These are phyloP conservation scores for Chanos chanos DNA, from an alignment of 2,797 vertebrate species.

Conservation along the genomic window DNA sequence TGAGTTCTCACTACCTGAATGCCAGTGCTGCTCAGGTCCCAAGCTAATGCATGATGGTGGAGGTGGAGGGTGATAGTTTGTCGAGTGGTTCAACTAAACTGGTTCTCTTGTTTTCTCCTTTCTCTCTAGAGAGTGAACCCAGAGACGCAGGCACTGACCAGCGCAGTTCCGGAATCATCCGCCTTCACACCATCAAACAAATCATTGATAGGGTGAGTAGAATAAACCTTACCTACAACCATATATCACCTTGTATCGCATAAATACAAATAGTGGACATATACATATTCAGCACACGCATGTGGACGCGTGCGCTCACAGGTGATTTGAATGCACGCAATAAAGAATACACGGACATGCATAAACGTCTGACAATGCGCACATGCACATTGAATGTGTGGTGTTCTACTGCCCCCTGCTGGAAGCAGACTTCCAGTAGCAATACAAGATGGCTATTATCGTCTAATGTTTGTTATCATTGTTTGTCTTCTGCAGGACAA, in stretches of 20 bases:
- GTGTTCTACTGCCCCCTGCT: constrained; percentile 63
- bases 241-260: too few relatives aligned
- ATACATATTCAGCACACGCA: background rate
- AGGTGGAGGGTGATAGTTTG: background rate
- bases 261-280: background rate
- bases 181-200: constrained; percentile 97
- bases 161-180: constrained; percentile 94
- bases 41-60: constrained; percentile 59
- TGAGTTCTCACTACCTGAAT: constrained; percentile 27
- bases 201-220: constrained; percentile 93
- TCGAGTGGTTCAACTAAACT: background rate
- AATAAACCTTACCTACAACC: too few relatives aligned
- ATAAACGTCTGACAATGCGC: too few relatives aligned
- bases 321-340: too few relatives aligned
- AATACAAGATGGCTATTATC: too few relatives aligned
- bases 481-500: constrained; percentile 78
- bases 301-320: too few relatives aligned
- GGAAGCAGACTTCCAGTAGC: too few relatives aligned
- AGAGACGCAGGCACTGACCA: constrained; percentile 94
- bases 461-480: too few relatives aligned
- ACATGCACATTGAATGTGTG: background rate
- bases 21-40: constrained; percentile 38
- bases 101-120: constrained; percentile 27
- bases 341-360: too few relatives aligned
- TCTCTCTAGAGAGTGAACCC: constrained; percentile 86